A percentile compares a stretch with the other conserved stretches of the same genome.
Conservation (phyloP, 1,140 invertebrate genomes). For the Drosophila lacteicornis region DNA sequence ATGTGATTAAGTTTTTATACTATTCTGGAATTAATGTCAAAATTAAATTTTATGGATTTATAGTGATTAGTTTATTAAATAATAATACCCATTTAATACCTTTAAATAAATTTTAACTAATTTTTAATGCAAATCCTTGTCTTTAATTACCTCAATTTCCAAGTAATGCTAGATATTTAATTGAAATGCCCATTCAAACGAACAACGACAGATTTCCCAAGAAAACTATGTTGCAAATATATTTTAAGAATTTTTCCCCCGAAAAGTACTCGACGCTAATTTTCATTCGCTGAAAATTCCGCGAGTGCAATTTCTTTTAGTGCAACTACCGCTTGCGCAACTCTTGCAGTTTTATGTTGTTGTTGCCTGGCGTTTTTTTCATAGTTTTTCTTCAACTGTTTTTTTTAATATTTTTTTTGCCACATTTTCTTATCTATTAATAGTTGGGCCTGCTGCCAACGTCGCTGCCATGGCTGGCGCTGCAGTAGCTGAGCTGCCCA, state of each 20-base stretch:
- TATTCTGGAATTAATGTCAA: too few relatives aligned
- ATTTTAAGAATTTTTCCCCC: slow-evolving; percentile 23
- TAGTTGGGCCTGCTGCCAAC: slow-evolving; percentile 66
- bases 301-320: slow-evolving; percentile 31
- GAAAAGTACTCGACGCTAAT: slow-evolving; percentile 7
- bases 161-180: not conserved
- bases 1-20: too few relatives aligned
- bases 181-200: not conserved
- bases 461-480: slow-evolving; percentile 11
- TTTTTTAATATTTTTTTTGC: slow-evolving; percentile 55
- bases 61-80: too few relatives aligned
- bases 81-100: too few relatives aligned
- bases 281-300: slow-evolving; percentile 17
- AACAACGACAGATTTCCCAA: not conserved
- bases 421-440: slow-evolving; percentile 84
- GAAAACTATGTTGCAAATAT: slow-evolving; percentile 19
- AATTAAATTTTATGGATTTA: too few relatives aligned
- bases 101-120: too few relatives aligned
- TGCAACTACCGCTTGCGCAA: slow-evolving; percentile 42
- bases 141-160: not conserved
- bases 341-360: slow-evolving; percentile 15
- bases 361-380: slow-evolving; percentile 26
- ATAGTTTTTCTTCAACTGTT: slow-evolving; percentile 36
- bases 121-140: too few relatives aligned
- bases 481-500: slow-evolving; percentile 63